Evolutionary conservation across 1,140 invertebrate species (phyloP).

Genomic region (Dreissena rostriformis): DNA sequence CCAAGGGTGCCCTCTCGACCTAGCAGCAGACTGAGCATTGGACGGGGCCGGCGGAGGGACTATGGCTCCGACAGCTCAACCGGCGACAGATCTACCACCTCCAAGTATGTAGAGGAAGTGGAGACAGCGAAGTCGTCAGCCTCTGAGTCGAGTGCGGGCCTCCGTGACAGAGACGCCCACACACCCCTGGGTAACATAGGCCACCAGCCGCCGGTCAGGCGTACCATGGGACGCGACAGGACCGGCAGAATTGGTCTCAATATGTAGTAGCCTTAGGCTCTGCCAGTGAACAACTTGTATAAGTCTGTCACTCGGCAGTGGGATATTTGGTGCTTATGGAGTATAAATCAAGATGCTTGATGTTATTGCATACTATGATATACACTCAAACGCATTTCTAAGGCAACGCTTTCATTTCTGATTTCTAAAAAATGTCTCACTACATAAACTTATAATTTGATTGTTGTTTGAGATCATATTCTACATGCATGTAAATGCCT

Average conservation of each 20-base stretch:
- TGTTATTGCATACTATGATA: too few relatives aligned
- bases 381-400: too few relatives aligned
- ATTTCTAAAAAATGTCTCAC: too few relatives aligned
- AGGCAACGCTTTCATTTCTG: too few relatives aligned
- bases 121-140: slow-evolving; percentile 17
- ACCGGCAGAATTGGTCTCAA: slow-evolving; percentile 32
- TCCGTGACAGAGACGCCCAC: background rate
- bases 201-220: slow-evolving; percentile 3
- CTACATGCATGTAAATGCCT: too few relatives aligned
- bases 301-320: too few relatives aligned
- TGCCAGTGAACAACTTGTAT: too few relatives aligned
- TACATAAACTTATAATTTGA: too few relatives aligned
- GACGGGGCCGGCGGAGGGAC: background rate
- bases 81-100: slow-evolving; percentile 3
- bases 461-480: too few relatives aligned
- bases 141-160: slow-evolving; percentile 11
- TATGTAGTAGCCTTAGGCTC: background rate
- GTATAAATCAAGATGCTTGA: too few relatives aligned
- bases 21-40: background rate
- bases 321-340: too few relatives aligned
- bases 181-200: slow-evolving; percentile 13
- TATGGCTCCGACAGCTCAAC: background rate
- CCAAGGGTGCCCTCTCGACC: background rate
- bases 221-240: slow-evolving; percentile 16
- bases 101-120: slow-evolving; percentile 4